Conservation (phyloP, 1,140 invertebrate species). For the Cydia amplana region DNA sequence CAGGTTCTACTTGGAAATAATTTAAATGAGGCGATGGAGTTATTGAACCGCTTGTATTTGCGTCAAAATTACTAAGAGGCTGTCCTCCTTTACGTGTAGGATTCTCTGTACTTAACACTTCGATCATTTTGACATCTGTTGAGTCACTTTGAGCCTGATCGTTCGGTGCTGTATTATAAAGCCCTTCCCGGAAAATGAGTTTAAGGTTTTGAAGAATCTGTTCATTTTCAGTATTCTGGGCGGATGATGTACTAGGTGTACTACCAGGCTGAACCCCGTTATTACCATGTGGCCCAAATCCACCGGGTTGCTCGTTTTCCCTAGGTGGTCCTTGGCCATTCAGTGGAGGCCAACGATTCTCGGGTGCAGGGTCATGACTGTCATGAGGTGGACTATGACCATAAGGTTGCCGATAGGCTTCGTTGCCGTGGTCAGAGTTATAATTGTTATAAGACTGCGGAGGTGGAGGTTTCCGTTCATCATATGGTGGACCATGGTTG, state of each 20-base stretch:
- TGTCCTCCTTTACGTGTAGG: background rate
- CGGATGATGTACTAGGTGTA: no score
- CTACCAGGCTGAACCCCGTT: background rate
- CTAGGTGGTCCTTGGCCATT: conserved; percentile 1
- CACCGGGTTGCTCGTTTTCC: background rate
- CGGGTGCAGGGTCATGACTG: background rate
- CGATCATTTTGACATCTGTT: background rate
- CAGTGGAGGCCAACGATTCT: conserved; percentile 2
- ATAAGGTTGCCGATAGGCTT: background rate
- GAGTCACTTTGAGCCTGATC: background rate
- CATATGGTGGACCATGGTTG: background rate
- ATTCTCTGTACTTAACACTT: background rate
- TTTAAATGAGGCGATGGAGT: background rate
- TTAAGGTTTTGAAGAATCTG: conserved; percentile 6
- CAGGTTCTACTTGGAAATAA: conserved; percentile 17
- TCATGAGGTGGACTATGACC: background rate
- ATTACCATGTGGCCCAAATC: conserved; percentile 2
- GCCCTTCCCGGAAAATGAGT: background rate
- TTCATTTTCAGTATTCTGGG: conserved; percentile 8
- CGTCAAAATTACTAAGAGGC: background rate
- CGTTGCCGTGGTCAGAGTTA: background rate
- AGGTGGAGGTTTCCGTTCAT: background rate
- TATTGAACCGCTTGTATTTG: background rate
- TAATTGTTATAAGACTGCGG: background rate
- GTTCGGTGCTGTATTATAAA: background rate